Evolutionary conservation across 2,888 invertebrate species (phyloP), one percentile per base, ranked within the genome.

Genomic region (Scrobipalpa atriplicella): DNA sequence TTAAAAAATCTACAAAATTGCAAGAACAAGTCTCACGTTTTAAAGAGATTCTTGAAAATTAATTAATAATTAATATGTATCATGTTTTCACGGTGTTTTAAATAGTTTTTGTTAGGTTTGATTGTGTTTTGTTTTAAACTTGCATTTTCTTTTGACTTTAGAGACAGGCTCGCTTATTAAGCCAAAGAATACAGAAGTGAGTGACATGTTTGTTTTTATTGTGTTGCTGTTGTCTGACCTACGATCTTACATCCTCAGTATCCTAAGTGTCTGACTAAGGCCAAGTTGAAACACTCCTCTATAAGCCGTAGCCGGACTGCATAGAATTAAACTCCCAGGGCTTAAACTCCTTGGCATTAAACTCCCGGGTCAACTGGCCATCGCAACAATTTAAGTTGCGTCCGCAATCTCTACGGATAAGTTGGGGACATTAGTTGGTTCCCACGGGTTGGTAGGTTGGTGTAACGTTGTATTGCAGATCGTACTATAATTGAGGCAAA

Each of bases 251-350:
- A 11, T 6, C 21, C 11, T 13, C 19, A 21, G 54, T 13, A 21
- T 18, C 21, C 19, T 52, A 18, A 21, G 21, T 52, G 21, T 52
- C 52, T 21, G 19, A 52, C 19, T 21, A 18, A 52, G 18, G 19
- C 52, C 19, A 52, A 52, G 54, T 56, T 56, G 11, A 54, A 54
- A 10, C 19, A 21, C 21, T 29, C 21, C 21, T 56, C 29, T 21
- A 56, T 56, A 56, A 56, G 54, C 21, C 54, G 19, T 9, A 13
- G 13, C 54, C 19, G 54, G 54, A 13, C 54, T 56, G 54, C 54
- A 56, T 56, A 56, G 54, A 56, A 56, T 56, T 56, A 56, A 56
- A 56, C 47, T 47, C 47, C 47, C 47, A n/a, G 21, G 54, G 54
- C 21, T 54, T 54, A 54, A 54, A 54, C 58, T 58, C 29, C 16